A percentile compares a stretch with the other conserved stretches of the same genome.
phyloP scores from a whole-genome alignment of 2,888 invertebrate genomes.

The Noctua comes region DNA sequence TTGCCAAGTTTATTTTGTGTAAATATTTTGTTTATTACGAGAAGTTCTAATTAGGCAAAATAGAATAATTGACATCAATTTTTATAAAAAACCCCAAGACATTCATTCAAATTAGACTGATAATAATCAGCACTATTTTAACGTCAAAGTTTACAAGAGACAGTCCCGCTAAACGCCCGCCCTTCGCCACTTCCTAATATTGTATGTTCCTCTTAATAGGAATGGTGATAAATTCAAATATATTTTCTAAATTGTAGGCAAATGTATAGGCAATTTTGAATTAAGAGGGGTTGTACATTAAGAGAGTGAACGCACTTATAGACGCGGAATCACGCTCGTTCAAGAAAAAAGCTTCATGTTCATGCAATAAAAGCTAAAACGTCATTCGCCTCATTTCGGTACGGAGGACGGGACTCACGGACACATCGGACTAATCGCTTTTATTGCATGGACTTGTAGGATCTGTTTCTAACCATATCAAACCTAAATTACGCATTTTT shows the following conservation, averaged over 20 bases:
- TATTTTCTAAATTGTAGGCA: no score
- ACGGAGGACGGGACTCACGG: no score
- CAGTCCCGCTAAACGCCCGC: background rate
- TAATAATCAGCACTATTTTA: no score
- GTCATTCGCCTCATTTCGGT: no score
- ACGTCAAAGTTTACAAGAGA: background rate
- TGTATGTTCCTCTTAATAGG: background rate
- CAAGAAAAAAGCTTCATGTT: background rate
- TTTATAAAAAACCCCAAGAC: background rate
- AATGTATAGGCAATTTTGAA: no score
- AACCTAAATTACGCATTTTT: no score
- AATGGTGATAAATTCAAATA: background rate
- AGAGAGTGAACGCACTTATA: no score
- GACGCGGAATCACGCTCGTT: background rate
- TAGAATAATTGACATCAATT: no score
- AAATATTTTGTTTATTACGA: conserved; percentile 31
- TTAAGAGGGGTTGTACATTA: no score
- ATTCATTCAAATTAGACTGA: background rate
- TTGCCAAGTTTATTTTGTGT: background rate
- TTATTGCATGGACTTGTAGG: no score
- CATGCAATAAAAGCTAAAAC: background rate
- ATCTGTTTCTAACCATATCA: no score
- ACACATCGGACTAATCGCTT: no score
- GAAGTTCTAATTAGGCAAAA: background rate
- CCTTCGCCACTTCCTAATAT: background rate